These are phyloP conservation scores for Onchidella celtica DNA, from an alignment of 2,888 invertebrate species.

Conservation along the genomic window DNA sequence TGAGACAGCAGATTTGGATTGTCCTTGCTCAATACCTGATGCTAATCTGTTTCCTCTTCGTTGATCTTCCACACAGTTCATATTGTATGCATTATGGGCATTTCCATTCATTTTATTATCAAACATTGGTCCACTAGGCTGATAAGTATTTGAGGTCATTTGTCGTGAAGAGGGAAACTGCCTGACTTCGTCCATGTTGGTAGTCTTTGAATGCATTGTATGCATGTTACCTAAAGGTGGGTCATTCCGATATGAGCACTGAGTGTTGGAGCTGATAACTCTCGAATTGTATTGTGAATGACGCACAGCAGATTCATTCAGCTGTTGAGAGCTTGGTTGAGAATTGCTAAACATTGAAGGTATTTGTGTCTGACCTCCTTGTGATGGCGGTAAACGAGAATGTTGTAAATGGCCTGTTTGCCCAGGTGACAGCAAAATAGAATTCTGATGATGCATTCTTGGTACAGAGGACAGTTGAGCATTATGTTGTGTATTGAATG, in stretches of 20 bases:
- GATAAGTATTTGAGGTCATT: background rate
- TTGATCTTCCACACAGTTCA: background rate
- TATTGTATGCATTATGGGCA: background rate
- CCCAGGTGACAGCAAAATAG: background rate
- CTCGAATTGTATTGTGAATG: constrained; percentile 20
- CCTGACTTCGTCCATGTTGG: background rate
- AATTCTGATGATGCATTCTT: background rate
- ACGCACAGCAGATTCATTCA: background rate
- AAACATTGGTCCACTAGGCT: background rate
- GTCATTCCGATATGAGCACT: constrained; percentile 8
- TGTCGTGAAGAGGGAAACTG: constrained; percentile 5
- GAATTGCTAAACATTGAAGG: background rate
- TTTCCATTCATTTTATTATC: constrained; percentile 5
- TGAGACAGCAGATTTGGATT: background rate
- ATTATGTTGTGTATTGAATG: background rate
- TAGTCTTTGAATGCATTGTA: background rate
- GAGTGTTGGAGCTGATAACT: too few relatives aligned
- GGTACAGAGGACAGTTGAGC: constrained; percentile 19
- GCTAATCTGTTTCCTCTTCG: background rate
- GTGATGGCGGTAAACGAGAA: constrained; percentile 6
- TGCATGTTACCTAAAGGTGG: constrained; percentile 21
- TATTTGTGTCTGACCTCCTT: background rate
- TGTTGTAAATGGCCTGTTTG: background rate
- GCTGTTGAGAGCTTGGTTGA: constrained; percentile 1
- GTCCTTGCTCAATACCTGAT: background rate